Base-by-base conservation (phyloP, 2,888 invertebrate species). In the Acanthosoma haemorrhoidale region DNA sequence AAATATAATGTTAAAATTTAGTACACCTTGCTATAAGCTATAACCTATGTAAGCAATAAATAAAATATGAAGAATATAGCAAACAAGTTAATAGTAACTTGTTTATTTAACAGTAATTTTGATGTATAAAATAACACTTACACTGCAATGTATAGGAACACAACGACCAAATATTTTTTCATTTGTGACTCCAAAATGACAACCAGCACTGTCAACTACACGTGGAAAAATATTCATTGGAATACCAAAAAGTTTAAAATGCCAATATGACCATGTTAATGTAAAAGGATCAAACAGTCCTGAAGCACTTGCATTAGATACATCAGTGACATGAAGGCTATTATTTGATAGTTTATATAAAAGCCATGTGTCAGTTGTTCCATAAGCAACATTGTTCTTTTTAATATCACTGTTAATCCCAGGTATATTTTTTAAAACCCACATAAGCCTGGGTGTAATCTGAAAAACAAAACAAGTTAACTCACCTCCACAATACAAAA, bases 201-300 rank as follows among this genome's bases (percentile, higher is more conserved):
- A 85, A 74, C 85, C 85, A 25, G 87, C 87, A 66, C 92, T 92
- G 76, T 91, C 88, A 16, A 91, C 89, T 0, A 96, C 87, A 58
- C 84, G 82, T 0, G 97, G 96, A 68, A 97, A 82, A 51, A 96
- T 87, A 3, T 82, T 80, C 4, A 82, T 79, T 16, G 96, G 90
- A 76, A 96, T 86, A 71, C 86, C 85, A 76, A 95, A 85, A 34
- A 94, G 78, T 15, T 82, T 81, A 75, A 89, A 84, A 9, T 88
- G 86, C 84, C 87, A 87, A 6, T 81, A 82, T 0, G 92, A 91
- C 95, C 96, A 98, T 73, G 87, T 82, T 82, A 92, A 84, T 73
- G 89, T 87, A 79, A 94, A 98, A 0, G 96, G 96, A 80, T 98
- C 97, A 79, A 86, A 98, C 76, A 98, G 84, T 1, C 95, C 97